Evolutionary conservation across 2,113 vertebrate genomes (phyloP), one percentile per base, ranked within the genome.

Genomic region (Mormoops blainvillei): DNA sequence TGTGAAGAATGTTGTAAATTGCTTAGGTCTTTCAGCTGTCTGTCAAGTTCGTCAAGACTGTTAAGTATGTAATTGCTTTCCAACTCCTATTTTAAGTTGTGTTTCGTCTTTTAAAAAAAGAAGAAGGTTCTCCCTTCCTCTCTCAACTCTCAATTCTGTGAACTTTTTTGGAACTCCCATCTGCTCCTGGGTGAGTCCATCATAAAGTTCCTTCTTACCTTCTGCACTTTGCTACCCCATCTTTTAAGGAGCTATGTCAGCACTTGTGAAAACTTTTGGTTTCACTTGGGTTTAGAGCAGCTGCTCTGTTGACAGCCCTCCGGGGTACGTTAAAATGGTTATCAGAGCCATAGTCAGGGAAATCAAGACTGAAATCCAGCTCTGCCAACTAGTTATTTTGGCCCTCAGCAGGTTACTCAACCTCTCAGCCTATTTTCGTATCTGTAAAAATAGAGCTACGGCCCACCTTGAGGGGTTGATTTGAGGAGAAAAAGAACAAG

Each of bases 11-110:
- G 15, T 86, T 94, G 73, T 93, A 86, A 89, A 87, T 97, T 91
- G 70, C 94, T 94, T 43, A 87, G 56, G 70, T 76, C 89, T 97
- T 95, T 88, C 87, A 87, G 92, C 87, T 94, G 95, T 78, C 91
- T 97, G 89, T 97, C 90, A 89, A 13, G 63, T 93, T 96, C 14
- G 2, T 73, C 36, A 86, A 85, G 78, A 87, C 83, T 74, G 54
- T 71, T 67, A 89, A 74, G 68, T 87, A 61, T 28, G 78, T 87
- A 94, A 83, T 80, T 89, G 65, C 65, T 84, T 95, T 61, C 82
- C 80, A 82, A 45, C 9, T 88, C 70, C 31, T 91, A 50, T 94
- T 92, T 92, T 95, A 70, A 93, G 67, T 94, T 86, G 22, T 83
- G 20, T 93, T 94, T 84, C 0, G 0, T 88, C 93, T 94, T 94